Conservation (phyloP, 1,140 invertebrate genomes). For the Aleiodes sp. region DNA sequence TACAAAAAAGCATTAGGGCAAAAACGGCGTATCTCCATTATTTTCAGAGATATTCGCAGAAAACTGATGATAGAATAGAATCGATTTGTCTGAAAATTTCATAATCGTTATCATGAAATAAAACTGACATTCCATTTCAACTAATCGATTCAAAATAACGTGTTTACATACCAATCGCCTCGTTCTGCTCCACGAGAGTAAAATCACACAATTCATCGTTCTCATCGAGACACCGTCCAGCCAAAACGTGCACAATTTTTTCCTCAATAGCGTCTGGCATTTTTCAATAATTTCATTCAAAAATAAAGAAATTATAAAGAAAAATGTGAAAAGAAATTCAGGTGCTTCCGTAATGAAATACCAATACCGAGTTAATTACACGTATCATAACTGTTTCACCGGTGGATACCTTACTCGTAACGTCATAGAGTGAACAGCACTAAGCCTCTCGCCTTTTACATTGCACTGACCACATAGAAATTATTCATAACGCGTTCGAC, state of each 20-base stretch:
- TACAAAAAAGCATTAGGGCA: too few relatives aligned
- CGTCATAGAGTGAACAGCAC: conserved; percentile 26
- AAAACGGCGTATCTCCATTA: too few relatives aligned
- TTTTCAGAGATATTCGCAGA: too few relatives aligned
- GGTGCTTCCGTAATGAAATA: background rate
- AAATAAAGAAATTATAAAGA: background rate
- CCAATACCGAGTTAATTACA: conserved; percentile 8
- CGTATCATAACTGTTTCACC: conserved; percentile 17
- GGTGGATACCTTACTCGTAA: conserved; percentile 18
- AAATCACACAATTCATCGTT: conserved; percentile 79
- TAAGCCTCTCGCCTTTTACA: conserved; percentile 21
- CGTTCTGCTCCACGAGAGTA: conserved; percentile 79
- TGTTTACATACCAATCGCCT: conserved; percentile 69
- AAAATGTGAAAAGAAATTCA: background rate
- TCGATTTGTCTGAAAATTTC: too few relatives aligned
- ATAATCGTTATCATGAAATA: conserved; percentile 11
- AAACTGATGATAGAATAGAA: too few relatives aligned
- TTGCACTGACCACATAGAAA: conserved; percentile 7
- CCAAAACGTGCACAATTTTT: conserved; percentile 42
- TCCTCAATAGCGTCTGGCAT: conserved; percentile 47
- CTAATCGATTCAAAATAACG: conserved; percentile 23
- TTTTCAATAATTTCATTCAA: conserved; percentile 14
- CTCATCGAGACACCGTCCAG: conserved; percentile 51
- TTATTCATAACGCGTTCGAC: conserved; percentile 34
- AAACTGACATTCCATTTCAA: background rate